Percentiles rank a stretch among this genome's conserved stretches.
Conservation (phyloP, 2,888 invertebrate species). For the Drosophila macrospina region DNA sequence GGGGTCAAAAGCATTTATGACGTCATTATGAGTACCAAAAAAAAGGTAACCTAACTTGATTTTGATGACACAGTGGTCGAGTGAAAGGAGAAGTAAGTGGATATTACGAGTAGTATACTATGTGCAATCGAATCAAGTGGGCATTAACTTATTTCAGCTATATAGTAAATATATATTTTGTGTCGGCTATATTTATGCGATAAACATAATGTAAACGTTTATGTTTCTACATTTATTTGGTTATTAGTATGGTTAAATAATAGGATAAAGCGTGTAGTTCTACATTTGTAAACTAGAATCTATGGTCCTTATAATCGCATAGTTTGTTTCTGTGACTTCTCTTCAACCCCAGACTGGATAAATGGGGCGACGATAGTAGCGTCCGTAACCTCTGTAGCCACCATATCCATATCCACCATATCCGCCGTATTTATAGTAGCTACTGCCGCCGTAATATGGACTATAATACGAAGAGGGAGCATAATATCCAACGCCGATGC, state of each 20-base stretch:
- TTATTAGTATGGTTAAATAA: slow-evolving; percentile 23
- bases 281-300: slow-evolving; percentile 17
- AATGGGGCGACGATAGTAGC: slow-evolving; percentile 68
- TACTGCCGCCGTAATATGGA: slow-evolving; percentile 60
- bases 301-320: slow-evolving; percentile 4
- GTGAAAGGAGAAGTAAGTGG: slow-evolving; percentile 33
- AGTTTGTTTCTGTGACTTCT: not conserved
- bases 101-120: slow-evolving; percentile 2
- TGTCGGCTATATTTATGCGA: not conserved
- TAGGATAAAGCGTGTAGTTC: not conserved
- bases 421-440: slow-evolving; percentile 65
- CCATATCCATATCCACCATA: slow-evolving; percentile 61
- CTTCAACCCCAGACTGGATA: slow-evolving; percentile 64
- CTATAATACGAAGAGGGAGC: slow-evolving; percentile 57
- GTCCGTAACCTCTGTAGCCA: slow-evolving; percentile 54
- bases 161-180: not conserved
- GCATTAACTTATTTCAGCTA: not conserved
- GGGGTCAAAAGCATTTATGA: slow-evolving; percentile 73
- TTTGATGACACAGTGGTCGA: slow-evolving; percentile 40
- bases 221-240: slow-evolving; percentile 29
- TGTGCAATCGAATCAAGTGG: not conserved
- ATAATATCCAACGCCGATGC: slow-evolving; percentile 66
- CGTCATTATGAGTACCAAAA: slow-evolving; percentile 45
- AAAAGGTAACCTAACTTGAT: slow-evolving; percentile 11
- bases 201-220: not conserved